These are phyloP conservation scores for Dichetophora obliterata DNA, from an alignment of 2,888 invertebrate species.

Conservation along the genomic window DNA sequence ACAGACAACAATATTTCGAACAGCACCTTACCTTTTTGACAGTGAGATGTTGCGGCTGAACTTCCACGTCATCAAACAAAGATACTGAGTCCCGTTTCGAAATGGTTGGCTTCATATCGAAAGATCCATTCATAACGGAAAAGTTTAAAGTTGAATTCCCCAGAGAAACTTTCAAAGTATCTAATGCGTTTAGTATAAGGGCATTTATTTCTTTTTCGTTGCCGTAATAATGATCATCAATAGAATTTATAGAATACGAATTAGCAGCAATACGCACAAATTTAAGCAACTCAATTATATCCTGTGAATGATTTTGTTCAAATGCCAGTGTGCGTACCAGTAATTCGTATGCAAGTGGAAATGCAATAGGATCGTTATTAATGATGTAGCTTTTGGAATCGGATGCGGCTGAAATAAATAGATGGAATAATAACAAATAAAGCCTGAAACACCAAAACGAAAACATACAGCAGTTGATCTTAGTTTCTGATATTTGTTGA, in stretches of 20 bases:
- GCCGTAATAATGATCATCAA: conserved; percentile 54
- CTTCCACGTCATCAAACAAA: conserved; percentile 64
- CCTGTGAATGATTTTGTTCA: conserved; percentile 54
- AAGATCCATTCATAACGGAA: conserved; percentile 53
- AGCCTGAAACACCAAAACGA: not conserved
- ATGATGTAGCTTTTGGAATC: conserved; percentile 36
- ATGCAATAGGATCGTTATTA: conserved; percentile 60
- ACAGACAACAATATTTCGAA: too few relatives aligned
- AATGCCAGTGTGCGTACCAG: conserved; percentile 55
- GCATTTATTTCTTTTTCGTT: conserved; percentile 57
- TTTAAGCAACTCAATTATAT: conserved; percentile 61
- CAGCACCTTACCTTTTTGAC: conserved; percentile 56
- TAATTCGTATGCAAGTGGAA: conserved; percentile 62
- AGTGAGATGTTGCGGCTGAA: conserved; percentile 53
- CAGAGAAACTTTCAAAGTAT: conserved; percentile 51
- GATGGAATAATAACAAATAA: not conserved
- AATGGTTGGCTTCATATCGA: conserved; percentile 52
- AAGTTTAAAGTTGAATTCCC: conserved; percentile 58
- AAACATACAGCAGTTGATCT: conserved; percentile 47
- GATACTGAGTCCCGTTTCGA: conserved; percentile 64
- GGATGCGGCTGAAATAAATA: conserved; percentile 12
- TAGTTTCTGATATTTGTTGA: conserved; percentile 62
- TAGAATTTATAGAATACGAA: conserved; percentile 57
- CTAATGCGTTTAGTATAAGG: conserved; percentile 57
- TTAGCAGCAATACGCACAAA: conserved; percentile 62